A percentile compares a stretch with the other conserved stretches of the same genome.
Evolutionary conservation across 2,113 vertebrate species (phyloP).

Genomic region (Trichechus manatus): DNA sequence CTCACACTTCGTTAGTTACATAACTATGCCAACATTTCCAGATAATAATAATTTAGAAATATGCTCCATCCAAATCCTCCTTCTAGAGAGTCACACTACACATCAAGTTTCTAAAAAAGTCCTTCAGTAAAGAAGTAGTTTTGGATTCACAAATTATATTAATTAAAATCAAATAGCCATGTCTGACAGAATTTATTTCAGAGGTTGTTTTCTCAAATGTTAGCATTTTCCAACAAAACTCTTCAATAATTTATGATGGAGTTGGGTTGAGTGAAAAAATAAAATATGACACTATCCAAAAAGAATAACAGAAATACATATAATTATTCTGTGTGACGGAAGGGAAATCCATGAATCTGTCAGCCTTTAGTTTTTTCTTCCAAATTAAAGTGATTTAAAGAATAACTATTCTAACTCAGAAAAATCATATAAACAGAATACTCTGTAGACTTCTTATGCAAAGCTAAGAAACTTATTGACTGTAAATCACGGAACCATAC

Average conservation of each 20-base stretch:
- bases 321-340: background rate
- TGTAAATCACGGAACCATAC: background rate
- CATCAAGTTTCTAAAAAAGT: background rate
- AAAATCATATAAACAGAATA: slow-evolving; percentile 28
- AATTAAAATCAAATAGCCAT: slow-evolving; percentile 44
- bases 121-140: background rate
- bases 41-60: slow-evolving; percentile 6
- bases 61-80: background rate
- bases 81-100: background rate
- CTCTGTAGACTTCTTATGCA: slow-evolving; percentile 32
- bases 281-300: background rate
- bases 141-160: background rate
- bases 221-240: background rate
- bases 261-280: no score
- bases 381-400: slow-evolving; percentile 32
- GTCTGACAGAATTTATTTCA: slow-evolving; percentile 11
- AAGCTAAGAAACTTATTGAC: slow-evolving; percentile 8
- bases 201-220: background rate
- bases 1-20: background rate
- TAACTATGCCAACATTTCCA: background rate
- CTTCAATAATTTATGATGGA: background rate
- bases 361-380: slow-evolving; percentile 10
- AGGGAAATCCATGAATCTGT: background rate
- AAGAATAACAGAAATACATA: background rate
- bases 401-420: slow-evolving; percentile 19